Conservation (phyloP, 2,888 invertebrate genomes). For the Villa cingulata region DNA sequence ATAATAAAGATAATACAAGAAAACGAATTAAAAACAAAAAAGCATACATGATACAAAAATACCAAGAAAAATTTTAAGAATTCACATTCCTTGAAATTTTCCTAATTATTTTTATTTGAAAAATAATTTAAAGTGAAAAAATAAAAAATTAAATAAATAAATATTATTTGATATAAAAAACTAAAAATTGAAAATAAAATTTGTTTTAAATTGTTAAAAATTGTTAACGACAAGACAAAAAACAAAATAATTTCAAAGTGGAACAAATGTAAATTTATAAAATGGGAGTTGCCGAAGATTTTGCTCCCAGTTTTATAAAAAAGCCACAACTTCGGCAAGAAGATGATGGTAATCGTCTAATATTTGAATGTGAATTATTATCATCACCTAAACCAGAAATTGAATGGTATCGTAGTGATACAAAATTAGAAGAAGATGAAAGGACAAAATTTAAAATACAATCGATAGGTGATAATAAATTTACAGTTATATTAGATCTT, state of each 20-base stretch:
- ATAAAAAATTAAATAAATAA: background rate
- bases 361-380: constrained; percentile 85
- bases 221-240: background rate
- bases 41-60: too few relatives aligned
- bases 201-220: too few relatives aligned
- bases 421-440: constrained; percentile 65
- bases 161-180: background rate
- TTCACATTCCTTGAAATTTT: background rate
- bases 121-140: background rate
- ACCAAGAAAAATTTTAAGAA: background rate
- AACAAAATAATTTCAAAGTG: background rate
- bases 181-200: background rate
- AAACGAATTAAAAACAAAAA: too few relatives aligned
- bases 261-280: constrained; percentile 5
- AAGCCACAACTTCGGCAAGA: constrained; percentile 95
- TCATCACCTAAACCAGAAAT: constrained; percentile 82
- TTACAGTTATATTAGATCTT: constrained; percentile 80
- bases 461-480: constrained; percentile 72
- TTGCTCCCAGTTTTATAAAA: constrained; percentile 96
- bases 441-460: constrained; percentile 82
- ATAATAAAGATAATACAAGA: too few relatives aligned
- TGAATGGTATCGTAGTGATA: constrained; percentile 82
- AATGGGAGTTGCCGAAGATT: constrained; percentile 56
- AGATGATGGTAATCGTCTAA: constrained; percentile 86
- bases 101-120: too few relatives aligned